phyloP scores from a whole-genome alignment of 1,140 invertebrate species.

The Vollenhovia emeryi region DNA sequence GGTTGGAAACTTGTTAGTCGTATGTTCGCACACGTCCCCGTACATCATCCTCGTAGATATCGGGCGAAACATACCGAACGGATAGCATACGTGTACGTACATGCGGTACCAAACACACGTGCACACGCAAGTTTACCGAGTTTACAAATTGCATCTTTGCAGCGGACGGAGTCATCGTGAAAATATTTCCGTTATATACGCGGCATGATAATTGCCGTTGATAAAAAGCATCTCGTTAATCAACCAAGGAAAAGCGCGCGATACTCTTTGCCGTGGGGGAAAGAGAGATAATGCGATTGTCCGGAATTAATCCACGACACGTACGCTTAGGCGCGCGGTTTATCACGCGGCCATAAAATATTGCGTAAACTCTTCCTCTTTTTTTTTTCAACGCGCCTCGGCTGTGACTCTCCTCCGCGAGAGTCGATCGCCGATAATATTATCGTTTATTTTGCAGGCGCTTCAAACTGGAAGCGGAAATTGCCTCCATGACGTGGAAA shows the following conservation, averaged over 20 bases:
- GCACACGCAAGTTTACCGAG: background rate
- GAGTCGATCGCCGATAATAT: conserved; percentile 17
- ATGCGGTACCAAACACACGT: too few species aligned
- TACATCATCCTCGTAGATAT: background rate
- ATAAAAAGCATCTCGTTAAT: conserved; percentile 44
- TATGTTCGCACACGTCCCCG: background rate
- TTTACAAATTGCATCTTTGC: conserved; percentile 30
- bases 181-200: conserved; percentile 1
- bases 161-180: background rate
- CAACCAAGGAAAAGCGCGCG: background rate
- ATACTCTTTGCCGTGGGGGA: background rate
- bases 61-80: background rate
- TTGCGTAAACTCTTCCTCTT: background rate
- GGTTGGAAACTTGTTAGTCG: background rate
- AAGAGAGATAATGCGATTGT: background rate
- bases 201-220: conserved; percentile 23
- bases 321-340: conserved; percentile 3
- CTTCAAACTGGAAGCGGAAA: conserved; percentile 96
- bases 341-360: background rate
- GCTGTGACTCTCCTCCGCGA: background rate
- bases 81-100: background rate
- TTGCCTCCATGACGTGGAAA: conserved; percentile 98
- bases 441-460: conserved; percentile 88
- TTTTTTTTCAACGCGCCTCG: background rate
- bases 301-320: conserved; percentile 30